phyloP scores from a whole-genome alignment of 2,888 invertebrate species.

The Drosophila dives region DNA sequence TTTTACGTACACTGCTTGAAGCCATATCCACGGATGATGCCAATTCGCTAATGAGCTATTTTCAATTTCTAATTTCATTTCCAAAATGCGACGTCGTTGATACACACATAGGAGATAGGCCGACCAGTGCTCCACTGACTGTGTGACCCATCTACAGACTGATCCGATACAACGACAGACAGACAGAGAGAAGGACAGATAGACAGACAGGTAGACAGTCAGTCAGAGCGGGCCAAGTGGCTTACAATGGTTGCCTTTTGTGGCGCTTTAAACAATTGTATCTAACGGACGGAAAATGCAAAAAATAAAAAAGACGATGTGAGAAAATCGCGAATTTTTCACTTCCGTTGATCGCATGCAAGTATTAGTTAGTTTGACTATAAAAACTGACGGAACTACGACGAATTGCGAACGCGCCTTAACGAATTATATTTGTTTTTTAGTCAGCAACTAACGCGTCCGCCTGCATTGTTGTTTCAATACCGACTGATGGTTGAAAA shows the following conservation, averaged over 20 bases:
- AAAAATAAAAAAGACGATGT: constrained; percentile 51
- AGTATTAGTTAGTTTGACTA: constrained; percentile 18
- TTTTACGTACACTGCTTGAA: constrained; percentile 80
- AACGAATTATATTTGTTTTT: constrained; percentile 30
- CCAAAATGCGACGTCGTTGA: constrained; percentile 54
- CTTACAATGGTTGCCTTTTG: constrained; percentile 64
- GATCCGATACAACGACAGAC: constrained; percentile 26
- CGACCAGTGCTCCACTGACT: constrained; percentile 43
- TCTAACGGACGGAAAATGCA: constrained; percentile 71
- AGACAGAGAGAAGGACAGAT: constrained; percentile 18
- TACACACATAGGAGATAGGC: constrained; percentile 49
- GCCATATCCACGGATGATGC: constrained; percentile 82
- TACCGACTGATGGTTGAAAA: constrained; percentile 71
- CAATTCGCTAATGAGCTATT: constrained; percentile 76
- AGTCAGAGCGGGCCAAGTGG: constrained; percentile 51
- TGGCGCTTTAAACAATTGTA: constrained; percentile 43
- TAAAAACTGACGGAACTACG: constrained; percentile 40
- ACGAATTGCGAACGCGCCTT: constrained; percentile 66
- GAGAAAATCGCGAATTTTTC: constrained; percentile 75
- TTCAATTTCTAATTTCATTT: constrained; percentile 82
- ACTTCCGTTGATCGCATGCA: constrained; percentile 66
- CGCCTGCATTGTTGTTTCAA: constrained; percentile 77
- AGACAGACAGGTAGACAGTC: constrained; percentile 17
- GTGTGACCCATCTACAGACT: constrained; percentile 59
- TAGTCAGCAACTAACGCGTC: constrained; percentile 66